Conservation (phyloP, 2,888 invertebrate species). For the Ophion costatus region DNA sequence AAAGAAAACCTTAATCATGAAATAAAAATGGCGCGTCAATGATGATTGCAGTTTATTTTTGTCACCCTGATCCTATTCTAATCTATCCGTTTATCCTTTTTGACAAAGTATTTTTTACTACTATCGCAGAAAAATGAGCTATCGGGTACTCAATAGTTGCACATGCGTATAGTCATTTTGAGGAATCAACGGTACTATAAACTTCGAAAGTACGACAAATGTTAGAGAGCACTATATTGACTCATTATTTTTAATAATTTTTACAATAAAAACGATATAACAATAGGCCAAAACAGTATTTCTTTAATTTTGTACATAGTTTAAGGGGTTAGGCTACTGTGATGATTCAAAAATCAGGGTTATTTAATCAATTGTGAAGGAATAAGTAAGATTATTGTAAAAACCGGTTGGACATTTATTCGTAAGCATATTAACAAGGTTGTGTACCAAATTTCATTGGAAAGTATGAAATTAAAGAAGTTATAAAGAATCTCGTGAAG, state of each 20-base stretch:
- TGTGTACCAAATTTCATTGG: too few relatives aligned
- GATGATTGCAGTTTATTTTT: background rate
- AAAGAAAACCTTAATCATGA: slow-evolving; percentile 1
- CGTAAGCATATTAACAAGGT: too few relatives aligned
- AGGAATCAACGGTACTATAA: background rate
- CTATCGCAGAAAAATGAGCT: background rate
- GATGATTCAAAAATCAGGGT: too few relatives aligned
- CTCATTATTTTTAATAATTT: background rate
- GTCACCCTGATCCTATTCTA: background rate
- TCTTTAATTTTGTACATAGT: too few relatives aligned
- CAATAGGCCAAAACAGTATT: background rate
- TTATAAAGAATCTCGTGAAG: too few relatives aligned
- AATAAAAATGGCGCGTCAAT: slow-evolving; percentile 41
- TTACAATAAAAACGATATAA: background rate
- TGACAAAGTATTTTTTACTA: background rate
- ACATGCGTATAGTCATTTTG: background rate
- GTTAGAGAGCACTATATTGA: background rate
- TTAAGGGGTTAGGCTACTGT: too few relatives aligned
- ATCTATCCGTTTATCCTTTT: background rate
- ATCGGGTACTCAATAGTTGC: background rate
- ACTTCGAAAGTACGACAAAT: too few relatives aligned
- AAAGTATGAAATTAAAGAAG: too few relatives aligned
- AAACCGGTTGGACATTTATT: too few relatives aligned
- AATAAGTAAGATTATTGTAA: too few relatives aligned
- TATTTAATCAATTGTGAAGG: too few relatives aligned